Base-by-base conservation (phyloP, 2,888 invertebrate species). In the Caenorhabditis afra region DNA sequence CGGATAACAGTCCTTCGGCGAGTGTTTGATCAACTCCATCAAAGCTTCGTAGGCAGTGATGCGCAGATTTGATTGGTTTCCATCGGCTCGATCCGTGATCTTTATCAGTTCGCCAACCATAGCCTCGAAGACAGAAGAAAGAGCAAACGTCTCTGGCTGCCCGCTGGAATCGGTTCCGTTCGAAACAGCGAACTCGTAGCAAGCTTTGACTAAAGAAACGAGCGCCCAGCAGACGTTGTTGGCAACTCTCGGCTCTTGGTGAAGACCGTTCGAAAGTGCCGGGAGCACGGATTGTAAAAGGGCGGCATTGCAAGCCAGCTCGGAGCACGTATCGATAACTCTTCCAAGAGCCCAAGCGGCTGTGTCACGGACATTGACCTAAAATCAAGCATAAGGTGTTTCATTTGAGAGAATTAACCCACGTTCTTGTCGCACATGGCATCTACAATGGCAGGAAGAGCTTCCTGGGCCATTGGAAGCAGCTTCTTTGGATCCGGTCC, bases 1-100 rank as follows among this genome's bases (percentile, higher is more conserved):
- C 1, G 95, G 93, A 91, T 99, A 99, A 91, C 98, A 99, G 92
- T 90, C 92, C 84, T 94, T 93, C 0, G 99, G 97, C 1, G 97
- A 97, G 91, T 97, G 98, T 91, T 98, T 99, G 50, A 99, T 95
- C 95, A 99, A 95, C 92, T 98, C 98, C 98, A 99, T 99, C 0
- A 99, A 93, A 0, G 99, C 97, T 91, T 99, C 98, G 91, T 99
- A 99, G 0, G 99, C 99, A 39, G 98, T 97, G 29, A 96, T 95
- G 83, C 99, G 93, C 68, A 99, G 93, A 91, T 98, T 98, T 59
- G 95, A 95, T 91, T 96, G 91, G 75, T 91, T 91, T 41, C 96
- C 96, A 91, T 99, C 98, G 47, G 94, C 93, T 59, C 99, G 91
- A 91, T 98, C 98, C 0, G 98, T 97, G 0, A 97, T 96, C 91